phyloP scores from a whole-genome alignment of 2,888 invertebrate genomes.

The Drosophila neonasuta region DNA sequence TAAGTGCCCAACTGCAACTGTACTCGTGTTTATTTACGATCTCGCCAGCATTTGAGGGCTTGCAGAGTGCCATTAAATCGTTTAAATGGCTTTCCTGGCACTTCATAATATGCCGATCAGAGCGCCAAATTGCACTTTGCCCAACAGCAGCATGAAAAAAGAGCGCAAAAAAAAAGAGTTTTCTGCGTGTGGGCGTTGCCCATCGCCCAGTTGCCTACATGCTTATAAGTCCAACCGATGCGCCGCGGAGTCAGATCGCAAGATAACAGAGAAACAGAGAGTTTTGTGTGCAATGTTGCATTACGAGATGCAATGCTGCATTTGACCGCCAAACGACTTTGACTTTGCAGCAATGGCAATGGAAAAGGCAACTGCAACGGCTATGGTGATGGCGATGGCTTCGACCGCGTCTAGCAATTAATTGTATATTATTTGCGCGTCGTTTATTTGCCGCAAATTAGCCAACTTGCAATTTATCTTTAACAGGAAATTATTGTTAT shows the following conservation, averaged over 20 bases:
- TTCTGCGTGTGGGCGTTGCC: slow-evolving; percentile 73
- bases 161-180: background rate
- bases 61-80: slow-evolving; percentile 73
- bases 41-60: slow-evolving; percentile 39
- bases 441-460: slow-evolving; percentile 76
- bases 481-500: slow-evolving; percentile 70
- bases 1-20: slow-evolving; percentile 29
- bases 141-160: slow-evolving; percentile 35
- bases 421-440: slow-evolving; percentile 76
- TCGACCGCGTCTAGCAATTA: slow-evolving; percentile 65
- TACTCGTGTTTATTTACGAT: slow-evolving; percentile 73
- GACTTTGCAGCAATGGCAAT: slow-evolving; percentile 35
- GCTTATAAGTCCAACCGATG: slow-evolving; percentile 40
- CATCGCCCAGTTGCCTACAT: slow-evolving; percentile 58
- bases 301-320: slow-evolving; percentile 30
- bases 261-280: slow-evolving; percentile 36
- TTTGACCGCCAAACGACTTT: slow-evolving; percentile 58
- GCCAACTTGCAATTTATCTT: slow-evolving; percentile 75
- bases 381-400: slow-evolving; percentile 27
- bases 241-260: slow-evolving; percentile 33
- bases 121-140: slow-evolving; percentile 70
- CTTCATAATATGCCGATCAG: slow-evolving; percentile 78
- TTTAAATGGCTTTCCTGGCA: slow-evolving; percentile 76
- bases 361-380: background rate
- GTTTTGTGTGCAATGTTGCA: slow-evolving; percentile 42